A percentile compares a stretch with the other conserved stretches of the same genome.
phyloP scores from a whole-genome alignment of 2,797 vertebrate species.

The Holocentrus rufus region DNA sequence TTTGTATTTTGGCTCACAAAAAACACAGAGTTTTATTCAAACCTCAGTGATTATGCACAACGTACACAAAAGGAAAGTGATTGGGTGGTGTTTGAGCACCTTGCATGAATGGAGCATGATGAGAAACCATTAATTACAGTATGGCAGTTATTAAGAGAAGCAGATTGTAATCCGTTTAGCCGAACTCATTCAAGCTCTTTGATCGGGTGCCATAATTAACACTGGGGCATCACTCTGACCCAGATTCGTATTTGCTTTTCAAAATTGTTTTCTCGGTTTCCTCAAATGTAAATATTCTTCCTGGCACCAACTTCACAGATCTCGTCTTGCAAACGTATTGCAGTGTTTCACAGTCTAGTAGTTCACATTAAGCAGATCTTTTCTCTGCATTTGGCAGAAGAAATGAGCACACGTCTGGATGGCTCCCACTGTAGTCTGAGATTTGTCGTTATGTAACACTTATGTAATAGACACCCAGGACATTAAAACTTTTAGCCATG shows the following conservation, averaged over 20 bases:
- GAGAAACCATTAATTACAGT: conserved; percentile 78
- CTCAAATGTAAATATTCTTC: conserved; percentile 62
- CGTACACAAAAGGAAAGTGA: conserved; percentile 43
- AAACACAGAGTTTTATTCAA: conserved; percentile 53
- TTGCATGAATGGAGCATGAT: conserved; percentile 72
- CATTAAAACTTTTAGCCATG: conserved; percentile 29
- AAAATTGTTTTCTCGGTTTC: conserved; percentile 63
- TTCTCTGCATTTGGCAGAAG: conserved; percentile 41
- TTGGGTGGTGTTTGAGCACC: conserved; percentile 62
- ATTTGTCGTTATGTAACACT: conserved; percentile 48
- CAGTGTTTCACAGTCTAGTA: conserved; percentile 52
- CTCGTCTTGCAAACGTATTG: conserved; percentile 54
- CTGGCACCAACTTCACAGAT: conserved; percentile 52
- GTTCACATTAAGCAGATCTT: conserved; percentile 48
- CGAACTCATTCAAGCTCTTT: conserved; percentile 74
- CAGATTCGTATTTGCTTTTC: conserved; percentile 67
- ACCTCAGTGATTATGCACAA: conserved; percentile 50
- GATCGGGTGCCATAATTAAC: conserved; percentile 74
- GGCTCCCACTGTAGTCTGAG: conserved; percentile 36
- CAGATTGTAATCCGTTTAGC: conserved; percentile 76
- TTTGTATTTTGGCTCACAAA: conserved; percentile 43
- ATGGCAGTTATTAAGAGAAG: conserved; percentile 73
- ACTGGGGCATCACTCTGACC: conserved; percentile 63
- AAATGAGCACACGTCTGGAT: conserved; percentile 47
- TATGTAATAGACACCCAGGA: conserved; percentile 54